phyloP scores from a whole-genome alignment of 2,113 vertebrate genomes.

The Halcyon malimbica region DNA sequence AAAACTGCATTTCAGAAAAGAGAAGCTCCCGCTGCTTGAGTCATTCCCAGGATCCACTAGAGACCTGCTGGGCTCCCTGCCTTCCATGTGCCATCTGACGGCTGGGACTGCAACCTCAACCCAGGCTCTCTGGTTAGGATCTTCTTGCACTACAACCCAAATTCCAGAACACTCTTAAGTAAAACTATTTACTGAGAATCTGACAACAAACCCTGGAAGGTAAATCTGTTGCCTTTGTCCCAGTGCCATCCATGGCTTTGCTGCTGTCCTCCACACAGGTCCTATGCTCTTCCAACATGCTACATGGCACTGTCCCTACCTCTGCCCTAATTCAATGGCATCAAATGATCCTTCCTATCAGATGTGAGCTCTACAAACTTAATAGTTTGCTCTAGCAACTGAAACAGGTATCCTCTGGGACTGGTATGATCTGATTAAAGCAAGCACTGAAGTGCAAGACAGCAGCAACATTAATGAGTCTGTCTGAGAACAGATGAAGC shows the following conservation, averaged over 20 bases:
- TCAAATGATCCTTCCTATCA: not conserved
- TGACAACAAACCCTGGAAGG: not conserved
- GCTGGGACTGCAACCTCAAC: not conserved
- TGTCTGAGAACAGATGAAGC: not conserved
- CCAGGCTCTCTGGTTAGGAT: not conserved
- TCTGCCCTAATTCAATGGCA: not conserved
- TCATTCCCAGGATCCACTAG: not conserved
- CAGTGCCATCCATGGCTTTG: not conserved
- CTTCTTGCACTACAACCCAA: not conserved
- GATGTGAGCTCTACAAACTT: not conserved
- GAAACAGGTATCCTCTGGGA: not conserved
- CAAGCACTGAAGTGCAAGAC: not conserved
- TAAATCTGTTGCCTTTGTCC: not conserved
- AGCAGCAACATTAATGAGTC: not conserved
- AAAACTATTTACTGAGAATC: not conserved
- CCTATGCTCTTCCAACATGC: not conserved
- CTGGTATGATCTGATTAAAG: not conserved
- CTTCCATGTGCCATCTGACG: fast-evolving
- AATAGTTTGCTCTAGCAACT: not conserved
- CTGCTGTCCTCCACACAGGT: not conserved
- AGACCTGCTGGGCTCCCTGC: not conserved
- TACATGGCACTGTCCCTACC: not conserved
- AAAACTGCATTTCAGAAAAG: not conserved
- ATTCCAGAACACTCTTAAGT: not conserved
- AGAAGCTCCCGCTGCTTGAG: not conserved